These are phyloP conservation scores for Morone chrysops DNA, from an alignment of 2,113 vertebrate genomes.

Conservation along the genomic window DNA sequence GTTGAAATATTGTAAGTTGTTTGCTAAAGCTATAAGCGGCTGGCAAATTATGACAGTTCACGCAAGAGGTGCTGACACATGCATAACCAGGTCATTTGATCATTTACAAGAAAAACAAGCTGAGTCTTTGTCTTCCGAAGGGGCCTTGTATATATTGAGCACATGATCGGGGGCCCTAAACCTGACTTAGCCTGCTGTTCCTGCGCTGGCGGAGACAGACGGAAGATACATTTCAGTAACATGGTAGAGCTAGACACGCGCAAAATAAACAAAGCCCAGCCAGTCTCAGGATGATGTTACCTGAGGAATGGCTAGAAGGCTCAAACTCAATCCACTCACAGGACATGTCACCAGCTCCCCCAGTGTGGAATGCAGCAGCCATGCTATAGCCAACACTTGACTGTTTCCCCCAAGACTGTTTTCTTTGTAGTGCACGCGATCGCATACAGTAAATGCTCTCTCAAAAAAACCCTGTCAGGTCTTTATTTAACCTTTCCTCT, in stretches of 20 bases:
- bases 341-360: slow-evolving; percentile 62
- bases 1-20: slow-evolving; percentile 48
- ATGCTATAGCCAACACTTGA: slow-evolving; percentile 15
- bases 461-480: slow-evolving; percentile 41
- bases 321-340: slow-evolving; percentile 57
- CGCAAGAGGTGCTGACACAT: slow-evolving; percentile 39
- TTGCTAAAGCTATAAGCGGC: slow-evolving; percentile 42
- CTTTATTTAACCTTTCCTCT: slow-evolving; percentile 44
- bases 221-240: slow-evolving; percentile 67
- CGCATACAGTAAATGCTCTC: slow-evolving; percentile 10
- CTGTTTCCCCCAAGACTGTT: slow-evolving; percentile 56
- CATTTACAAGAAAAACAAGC: slow-evolving; percentile 41
- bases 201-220: slow-evolving; percentile 37
- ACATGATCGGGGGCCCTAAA: slow-evolving; percentile 23
- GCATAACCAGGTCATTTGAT: slow-evolving; percentile 46
- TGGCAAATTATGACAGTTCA: slow-evolving; percentile 61
- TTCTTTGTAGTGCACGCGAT: slow-evolving; percentile 26
- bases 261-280: slow-evolving; percentile 66
- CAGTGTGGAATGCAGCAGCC: slow-evolving; percentile 57
- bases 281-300: slow-evolving; percentile 72
- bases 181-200: slow-evolving; percentile 54
- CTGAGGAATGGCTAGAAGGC: slow-evolving; percentile 66
- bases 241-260: slow-evolving; percentile 36
- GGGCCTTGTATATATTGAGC: slow-evolving; percentile 31
- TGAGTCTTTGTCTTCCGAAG: slow-evolving; percentile 40